These are phyloP conservation scores for Orientallactaga sibirica DNA, from an alignment of 2,797 vertebrate genomes.

Conservation along the genomic window DNA sequence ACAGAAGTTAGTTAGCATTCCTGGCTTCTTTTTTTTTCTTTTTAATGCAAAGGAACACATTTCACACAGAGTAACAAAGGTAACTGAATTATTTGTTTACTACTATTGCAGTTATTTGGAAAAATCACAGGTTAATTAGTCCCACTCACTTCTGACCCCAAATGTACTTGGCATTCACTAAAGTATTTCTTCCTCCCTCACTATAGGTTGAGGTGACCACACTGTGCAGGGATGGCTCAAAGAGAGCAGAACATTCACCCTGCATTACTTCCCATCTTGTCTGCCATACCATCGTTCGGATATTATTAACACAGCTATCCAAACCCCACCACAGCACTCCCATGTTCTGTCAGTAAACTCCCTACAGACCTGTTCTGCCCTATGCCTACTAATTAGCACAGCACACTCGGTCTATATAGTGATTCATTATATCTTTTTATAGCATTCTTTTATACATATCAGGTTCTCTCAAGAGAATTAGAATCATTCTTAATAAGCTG, in stretches of 20 bases:
- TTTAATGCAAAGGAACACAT: not conserved
- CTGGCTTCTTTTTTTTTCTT: not conserved
- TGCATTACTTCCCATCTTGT: not conserved
- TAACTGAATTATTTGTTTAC: not conserved
- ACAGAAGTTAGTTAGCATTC: not conserved
- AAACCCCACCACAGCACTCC: not conserved
- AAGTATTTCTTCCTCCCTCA: not conserved
- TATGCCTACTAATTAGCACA: not conserved
- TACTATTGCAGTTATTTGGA: not conserved
- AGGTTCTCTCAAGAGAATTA: not conserved
- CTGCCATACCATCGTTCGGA: not conserved
- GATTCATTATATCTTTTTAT: not conserved
- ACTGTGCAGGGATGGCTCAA: not conserved
- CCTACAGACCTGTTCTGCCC: not conserved
- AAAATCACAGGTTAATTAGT: slow-evolving; percentile 14
- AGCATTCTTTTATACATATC: not conserved
- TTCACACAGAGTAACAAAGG: not conserved
- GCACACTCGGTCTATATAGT: not conserved
- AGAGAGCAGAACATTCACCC: not conserved
- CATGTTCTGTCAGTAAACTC: not conserved
- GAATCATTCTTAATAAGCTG: not conserved
- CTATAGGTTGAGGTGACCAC: not conserved
- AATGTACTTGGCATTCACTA: not conserved
- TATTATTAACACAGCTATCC: too few species aligned
- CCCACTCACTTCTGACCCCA: not conserved